phyloP scores from a whole-genome alignment of 1,140 invertebrate genomes.

The Plodia interpunctella region DNA sequence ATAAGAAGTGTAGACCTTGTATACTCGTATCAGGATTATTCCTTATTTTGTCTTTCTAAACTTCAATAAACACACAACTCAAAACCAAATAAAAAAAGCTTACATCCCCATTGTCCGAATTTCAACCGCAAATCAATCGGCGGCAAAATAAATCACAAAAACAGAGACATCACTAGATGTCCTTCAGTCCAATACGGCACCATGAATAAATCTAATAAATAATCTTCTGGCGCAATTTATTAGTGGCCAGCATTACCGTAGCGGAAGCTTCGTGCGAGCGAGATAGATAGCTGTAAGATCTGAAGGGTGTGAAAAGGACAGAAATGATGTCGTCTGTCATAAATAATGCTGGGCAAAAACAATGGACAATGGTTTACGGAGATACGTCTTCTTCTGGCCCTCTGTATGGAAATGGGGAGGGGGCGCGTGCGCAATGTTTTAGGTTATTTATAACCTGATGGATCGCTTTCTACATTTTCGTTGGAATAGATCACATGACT shows the following conservation, averaged over 20 bases:
- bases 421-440: constrained; percentile 52
- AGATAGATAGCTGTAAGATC: constrained; percentile 21
- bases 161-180: constrained; percentile 48
- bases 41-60: too few relatives aligned
- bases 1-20: too few relatives aligned
- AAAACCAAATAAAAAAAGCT: constrained; percentile 3
- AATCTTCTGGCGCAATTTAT: constrained; percentile 73
- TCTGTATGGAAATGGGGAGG: constrained; percentile 29
- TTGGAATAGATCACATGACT: too few relatives aligned
- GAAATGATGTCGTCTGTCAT: constrained; percentile 62
- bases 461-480: neutral
- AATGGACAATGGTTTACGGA: constrained; percentile 74
- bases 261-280: constrained; percentile 54
- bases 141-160: constrained; percentile 29
- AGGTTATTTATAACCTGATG: neutral
- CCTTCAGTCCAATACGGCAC: constrained; percentile 70
- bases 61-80: too few relatives aligned
- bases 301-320: constrained; percentile 33
- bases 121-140: constrained; percentile 63
- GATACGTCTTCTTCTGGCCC: constrained; percentile 70
- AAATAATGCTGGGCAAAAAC: constrained; percentile 73
- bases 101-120: constrained; percentile 38
- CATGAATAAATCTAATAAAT: constrained; percentile 76
- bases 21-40: too few relatives aligned
- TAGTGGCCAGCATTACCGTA: constrained; percentile 57